Conservation (phyloP, 1,140 invertebrate species). For the Macrotrachela quadricornifera region DNA sequence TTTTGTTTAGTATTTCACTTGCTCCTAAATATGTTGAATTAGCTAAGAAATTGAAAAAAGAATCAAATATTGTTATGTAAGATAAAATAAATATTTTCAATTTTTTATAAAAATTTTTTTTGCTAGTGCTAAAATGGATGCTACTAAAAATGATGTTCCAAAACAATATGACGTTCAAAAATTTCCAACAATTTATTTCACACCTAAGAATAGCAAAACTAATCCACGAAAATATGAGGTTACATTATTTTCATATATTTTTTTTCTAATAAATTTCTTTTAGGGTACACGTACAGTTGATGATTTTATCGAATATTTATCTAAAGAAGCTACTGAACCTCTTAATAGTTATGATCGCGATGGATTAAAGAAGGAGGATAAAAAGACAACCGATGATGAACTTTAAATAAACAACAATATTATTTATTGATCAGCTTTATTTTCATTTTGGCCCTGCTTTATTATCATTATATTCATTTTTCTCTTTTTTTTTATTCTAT, state of each 20-base stretch:
- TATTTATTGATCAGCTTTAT: no score
- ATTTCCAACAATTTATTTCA: constrained; percentile 92
- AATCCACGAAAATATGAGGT: constrained; percentile 68
- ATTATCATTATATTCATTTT: no score
- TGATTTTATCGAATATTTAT: constrained; percentile 86
- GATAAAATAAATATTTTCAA: no score
- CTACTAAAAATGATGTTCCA: constrained; percentile 92
- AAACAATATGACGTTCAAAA: constrained; percentile 64
- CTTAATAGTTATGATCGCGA: constrained; percentile 66
- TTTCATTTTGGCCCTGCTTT: no score
- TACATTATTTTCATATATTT: no score
- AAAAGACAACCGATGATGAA: not conserved
- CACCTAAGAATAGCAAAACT: constrained; percentile 56
- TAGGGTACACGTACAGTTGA: constrained; percentile 66
- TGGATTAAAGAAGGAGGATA: constrained; percentile 51
- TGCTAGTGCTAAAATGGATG: constrained; percentile 84
- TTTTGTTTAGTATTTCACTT: constrained; percentile 41
- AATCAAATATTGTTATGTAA: constrained; percentile 1
- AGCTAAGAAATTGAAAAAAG: constrained; percentile 51
- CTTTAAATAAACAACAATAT: no score
- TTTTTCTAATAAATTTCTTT: constrained; percentile 14
- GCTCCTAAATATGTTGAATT: constrained; percentile 79
- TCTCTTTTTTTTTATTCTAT: no score
- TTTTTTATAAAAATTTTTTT: constrained; percentile 22
- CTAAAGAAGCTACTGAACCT: constrained; percentile 66